These are phyloP conservation scores for Cephus pulcher DNA, from an alignment of 2,888 invertebrate species.

Conservation along the genomic window DNA sequence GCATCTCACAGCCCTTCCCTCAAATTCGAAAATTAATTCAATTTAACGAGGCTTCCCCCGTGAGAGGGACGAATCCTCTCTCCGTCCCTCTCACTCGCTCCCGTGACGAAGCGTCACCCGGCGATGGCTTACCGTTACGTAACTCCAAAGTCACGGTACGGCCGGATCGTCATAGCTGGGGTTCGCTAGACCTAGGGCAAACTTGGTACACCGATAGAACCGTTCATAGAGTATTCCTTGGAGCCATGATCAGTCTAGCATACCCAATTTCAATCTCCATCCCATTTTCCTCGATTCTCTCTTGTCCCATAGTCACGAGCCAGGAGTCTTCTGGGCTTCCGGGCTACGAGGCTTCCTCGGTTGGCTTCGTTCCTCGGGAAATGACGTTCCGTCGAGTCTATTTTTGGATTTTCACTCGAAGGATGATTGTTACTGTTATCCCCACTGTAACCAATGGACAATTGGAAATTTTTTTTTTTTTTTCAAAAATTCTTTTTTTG, in stretches of 20 bases:
- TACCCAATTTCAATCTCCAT: conserved; percentile 22
- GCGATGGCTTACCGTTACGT: not conserved
- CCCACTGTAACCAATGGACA: not conserved
- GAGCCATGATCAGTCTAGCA: conserved; percentile 1
- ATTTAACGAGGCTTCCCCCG: not conserved
- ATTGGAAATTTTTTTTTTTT: too few relatives aligned
- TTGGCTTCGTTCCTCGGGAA: not conserved
- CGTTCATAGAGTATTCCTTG: not conserved
- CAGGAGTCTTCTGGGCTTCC: not conserved
- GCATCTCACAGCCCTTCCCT: not conserved
- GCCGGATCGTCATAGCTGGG: not conserved
- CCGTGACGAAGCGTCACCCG: not conserved
- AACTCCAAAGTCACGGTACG: not conserved
- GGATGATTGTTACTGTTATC: not conserved
- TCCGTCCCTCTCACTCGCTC: not conserved
- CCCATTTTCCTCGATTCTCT: conserved; percentile 23
- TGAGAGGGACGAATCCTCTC: not conserved
- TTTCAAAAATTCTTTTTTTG: too few relatives aligned
- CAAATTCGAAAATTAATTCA: not conserved
- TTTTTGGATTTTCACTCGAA: not conserved
- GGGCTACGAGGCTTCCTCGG: conserved; percentile 16
- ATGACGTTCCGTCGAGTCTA: not conserved
- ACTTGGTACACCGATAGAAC: not conserved
- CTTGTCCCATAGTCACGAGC: conserved; percentile 13
- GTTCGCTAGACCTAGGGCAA: not conserved